These are phyloP conservation scores for Xanthorhoe designata DNA, from an alignment of 2,888 invertebrate genomes.

Conservation along the genomic window DNA sequence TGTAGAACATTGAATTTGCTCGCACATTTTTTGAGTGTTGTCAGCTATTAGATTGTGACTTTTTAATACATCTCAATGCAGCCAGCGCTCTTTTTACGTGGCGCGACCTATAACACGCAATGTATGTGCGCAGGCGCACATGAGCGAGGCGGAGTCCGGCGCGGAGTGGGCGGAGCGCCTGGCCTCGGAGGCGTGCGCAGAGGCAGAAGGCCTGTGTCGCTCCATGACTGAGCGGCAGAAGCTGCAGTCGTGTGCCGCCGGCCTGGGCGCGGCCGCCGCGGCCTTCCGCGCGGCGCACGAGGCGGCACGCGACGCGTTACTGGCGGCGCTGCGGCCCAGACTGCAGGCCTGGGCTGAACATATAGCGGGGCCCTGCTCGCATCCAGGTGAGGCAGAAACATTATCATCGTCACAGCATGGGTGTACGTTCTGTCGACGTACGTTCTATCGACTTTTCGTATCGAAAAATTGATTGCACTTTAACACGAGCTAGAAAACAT, in stretches of 20 bases:
- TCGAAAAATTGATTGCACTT: too few species aligned
- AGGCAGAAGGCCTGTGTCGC: slow-evolving; percentile 88
- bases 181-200: slow-evolving; percentile 90
- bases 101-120: too few species aligned
- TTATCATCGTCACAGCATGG: too few species aligned
- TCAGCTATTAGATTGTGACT: too few species aligned
- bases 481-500: too few species aligned
- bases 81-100: too few species aligned
- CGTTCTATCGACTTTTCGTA: too few species aligned
- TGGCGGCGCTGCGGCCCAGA: slow-evolving; percentile 60
- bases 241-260: slow-evolving; percentile 69
- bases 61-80: too few species aligned
- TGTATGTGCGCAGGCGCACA: slow-evolving; percentile 92
- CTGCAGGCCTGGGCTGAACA: slow-evolving; percentile 63
- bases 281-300: slow-evolving; percentile 68
- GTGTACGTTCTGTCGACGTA: too few species aligned
- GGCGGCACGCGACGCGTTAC: slow-evolving; percentile 59
- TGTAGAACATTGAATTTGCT: too few species aligned
- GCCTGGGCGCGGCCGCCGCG: slow-evolving; percentile 65
- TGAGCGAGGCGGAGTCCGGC: slow-evolving; percentile 96
- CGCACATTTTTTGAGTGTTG: too few species aligned
- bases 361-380: slow-evolving; percentile 55
- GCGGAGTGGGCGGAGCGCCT: slow-evolving; percentile 96
- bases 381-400: slow-evolving; percentile 52
- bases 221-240: slow-evolving; percentile 63